Conservation (phyloP, 2,888 invertebrate species). For the Coleophora flavipennella region DNA sequence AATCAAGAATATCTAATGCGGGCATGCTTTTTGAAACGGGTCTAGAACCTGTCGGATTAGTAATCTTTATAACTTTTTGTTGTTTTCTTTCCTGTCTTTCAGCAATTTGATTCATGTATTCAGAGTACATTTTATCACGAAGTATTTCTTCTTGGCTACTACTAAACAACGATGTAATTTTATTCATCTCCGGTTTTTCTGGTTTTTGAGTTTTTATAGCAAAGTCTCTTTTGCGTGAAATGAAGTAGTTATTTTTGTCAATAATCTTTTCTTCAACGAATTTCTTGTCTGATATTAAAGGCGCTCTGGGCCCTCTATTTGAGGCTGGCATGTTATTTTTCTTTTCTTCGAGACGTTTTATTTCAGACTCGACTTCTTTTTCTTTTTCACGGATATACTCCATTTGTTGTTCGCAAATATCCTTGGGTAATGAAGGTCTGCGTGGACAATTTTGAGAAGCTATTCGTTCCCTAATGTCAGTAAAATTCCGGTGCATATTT, state of each 20-base stretch:
- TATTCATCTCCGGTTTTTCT: constrained; percentile 27
- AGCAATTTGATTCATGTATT: constrained; percentile 84
- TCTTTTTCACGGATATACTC: constrained; percentile 78
- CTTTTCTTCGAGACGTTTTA: constrained; percentile 74
- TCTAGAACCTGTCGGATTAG: constrained; percentile 51
- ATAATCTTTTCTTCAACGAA: constrained; percentile 24
- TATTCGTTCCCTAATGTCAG: constrained; percentile 37
- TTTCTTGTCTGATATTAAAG: constrained; percentile 51
- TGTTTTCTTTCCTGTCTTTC: constrained; percentile 84
- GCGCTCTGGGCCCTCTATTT: constrained; percentile 45
- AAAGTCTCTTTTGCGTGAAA: constrained; percentile 61
- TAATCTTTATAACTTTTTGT: constrained; percentile 85
- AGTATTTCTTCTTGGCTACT: constrained; percentile 81
- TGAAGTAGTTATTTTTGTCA: constrained; percentile 44
- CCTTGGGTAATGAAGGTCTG: constrained; percentile 76
- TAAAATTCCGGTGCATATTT: constrained; percentile 54
- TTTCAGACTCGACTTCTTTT: constrained; percentile 77
- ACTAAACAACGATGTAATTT: constrained; percentile 51
- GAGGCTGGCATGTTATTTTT: constrained; percentile 29
- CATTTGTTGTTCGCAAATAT: constrained; percentile 76
- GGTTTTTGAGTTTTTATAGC: constrained; percentile 28
- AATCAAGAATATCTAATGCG: constrained; percentile 40
- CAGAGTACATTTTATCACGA: constrained; percentile 87
- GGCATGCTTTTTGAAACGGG: constrained; percentile 51
- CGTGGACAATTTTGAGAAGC: constrained; percentile 33